Base-by-base conservation (phyloP, 2,797 vertebrate species). In the Streptopelia turtur region DNA sequence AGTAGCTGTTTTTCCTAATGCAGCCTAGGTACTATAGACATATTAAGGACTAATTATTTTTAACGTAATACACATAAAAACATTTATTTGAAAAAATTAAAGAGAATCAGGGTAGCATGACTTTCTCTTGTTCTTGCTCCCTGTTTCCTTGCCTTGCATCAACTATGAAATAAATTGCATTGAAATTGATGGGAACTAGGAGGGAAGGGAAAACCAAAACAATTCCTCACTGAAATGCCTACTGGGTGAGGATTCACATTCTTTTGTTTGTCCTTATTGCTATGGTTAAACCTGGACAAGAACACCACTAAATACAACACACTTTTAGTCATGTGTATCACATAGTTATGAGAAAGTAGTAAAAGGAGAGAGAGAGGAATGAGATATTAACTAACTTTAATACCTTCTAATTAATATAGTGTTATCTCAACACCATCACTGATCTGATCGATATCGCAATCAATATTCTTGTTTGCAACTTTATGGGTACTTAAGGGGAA, bases 401-500 rank as follows among this genome's bases (percentile, higher is more conserved):
- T 47, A 52, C 23, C 13, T 41, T 77, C n/a, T 80, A 89, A 80
- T 85, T 92, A 71, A 25, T 56, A 93, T 33, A 75, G 70, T 25
- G 76, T 41, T 70, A 25, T 56, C 57, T 93, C 79, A 75, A 27
- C 89, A 72, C 37, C 23, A 65, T 84, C 88, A 94, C 37, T 31
- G 55, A 79, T 39, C 14, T 79, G 72, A 66, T 83, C 50, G 75
- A 91, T 95, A 88, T 20, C 16, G 82, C 80, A 93, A 89, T 87
- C 75, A 80, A 72, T 96, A 92, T 45, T 37, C 63, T 61, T 53
- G 87, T 90, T 50, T 76, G 66, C 28, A 84, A 57, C 10, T 79
- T 83, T 55, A 55, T 37, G n/a, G 77, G 22, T n/a, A 86, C 35
- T 82, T 53, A 77, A 83, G 50, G 45, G 76, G 30, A 70, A 63